Evolutionary conservation across 2,113 vertebrate species (phyloP).

Genomic region (Pollachius pollachius): DNA sequence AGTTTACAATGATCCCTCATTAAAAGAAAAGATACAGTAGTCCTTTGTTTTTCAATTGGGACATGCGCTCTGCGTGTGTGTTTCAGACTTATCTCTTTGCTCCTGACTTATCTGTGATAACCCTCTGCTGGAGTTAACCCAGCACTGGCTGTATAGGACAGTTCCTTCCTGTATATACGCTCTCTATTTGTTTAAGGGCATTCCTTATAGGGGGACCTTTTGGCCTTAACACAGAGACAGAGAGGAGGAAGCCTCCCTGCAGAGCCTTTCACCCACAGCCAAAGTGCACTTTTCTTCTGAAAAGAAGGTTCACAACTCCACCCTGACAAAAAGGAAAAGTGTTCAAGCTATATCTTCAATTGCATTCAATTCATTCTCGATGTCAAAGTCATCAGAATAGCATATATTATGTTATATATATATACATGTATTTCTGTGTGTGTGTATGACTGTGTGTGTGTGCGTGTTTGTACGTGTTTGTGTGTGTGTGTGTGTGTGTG

Average conservation of each 20-base stretch:
- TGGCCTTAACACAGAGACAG: slow-evolving; percentile 73
- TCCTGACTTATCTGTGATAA: slow-evolving; percentile 48
- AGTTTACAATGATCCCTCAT: no score
- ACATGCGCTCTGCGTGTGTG: no score
- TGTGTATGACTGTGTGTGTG: slow-evolving; percentile 8
- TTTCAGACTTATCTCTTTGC: no score
- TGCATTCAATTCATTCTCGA: no score
- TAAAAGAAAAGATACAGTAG: no score
- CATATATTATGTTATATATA: no score
- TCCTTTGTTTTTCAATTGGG: no score
- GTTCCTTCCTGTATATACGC: slow-evolving; percentile 55
- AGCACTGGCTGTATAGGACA: slow-evolving; percentile 21
- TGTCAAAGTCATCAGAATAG: no score
- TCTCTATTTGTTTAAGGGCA: slow-evolving; percentile 66
- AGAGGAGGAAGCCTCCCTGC: slow-evolving; percentile 72
- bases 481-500: slow-evolving; percentile 9
- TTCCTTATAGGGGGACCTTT: slow-evolving; percentile 68
- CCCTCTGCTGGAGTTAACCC: slow-evolving; percentile 25
- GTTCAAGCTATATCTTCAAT: not conserved
- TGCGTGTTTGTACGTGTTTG: not conserved
- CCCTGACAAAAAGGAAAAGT: slow-evolving; percentile 26
- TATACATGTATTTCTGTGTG: no score
- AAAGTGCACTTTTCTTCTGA: slow-evolving; percentile 62
- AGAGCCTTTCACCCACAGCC: slow-evolving; percentile 71
- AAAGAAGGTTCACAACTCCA: slow-evolving; percentile 17